A percentile compares a stretch with the other conserved stretches of the same genome.
Evolutionary conservation across 2,113 vertebrate species (phyloP).

Genomic region (Caretta caretta): DNA sequence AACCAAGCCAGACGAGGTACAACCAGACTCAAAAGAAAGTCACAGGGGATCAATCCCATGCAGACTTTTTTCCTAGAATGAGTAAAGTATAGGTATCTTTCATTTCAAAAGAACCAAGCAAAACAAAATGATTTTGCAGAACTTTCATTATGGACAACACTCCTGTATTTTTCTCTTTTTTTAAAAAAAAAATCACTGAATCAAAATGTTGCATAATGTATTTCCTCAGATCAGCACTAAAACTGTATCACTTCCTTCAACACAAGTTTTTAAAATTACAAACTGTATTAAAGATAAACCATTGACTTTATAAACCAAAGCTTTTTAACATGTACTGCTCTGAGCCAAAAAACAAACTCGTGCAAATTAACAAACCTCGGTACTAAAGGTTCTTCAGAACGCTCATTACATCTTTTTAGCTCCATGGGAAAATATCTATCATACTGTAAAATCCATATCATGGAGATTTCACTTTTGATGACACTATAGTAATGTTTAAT

Average conservation of each 20-base stretch:
- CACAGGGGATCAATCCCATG: fast-evolving
- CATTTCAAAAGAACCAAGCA: neutral
- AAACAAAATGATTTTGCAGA: neutral
- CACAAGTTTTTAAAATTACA: neutral
- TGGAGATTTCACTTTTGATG: neutral
- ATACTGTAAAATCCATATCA: neutral
- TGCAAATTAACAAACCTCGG: neutral
- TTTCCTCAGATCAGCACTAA: neutral
- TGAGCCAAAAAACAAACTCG: neutral
- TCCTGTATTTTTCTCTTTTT: neutral
- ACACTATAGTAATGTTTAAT: neutral
- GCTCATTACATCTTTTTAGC: neutral
- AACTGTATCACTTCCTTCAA: neutral
- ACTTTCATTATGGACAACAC: neutral
- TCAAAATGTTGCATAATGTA: neutral
- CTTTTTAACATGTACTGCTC: neutral
- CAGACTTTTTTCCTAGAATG: neutral
- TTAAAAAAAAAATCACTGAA: neutral
- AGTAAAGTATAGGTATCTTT: neutral
- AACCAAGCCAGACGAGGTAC: neutral
- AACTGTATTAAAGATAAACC: neutral
- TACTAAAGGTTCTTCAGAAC: neutral
- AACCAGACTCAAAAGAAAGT: neutral
- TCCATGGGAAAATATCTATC: neutral
- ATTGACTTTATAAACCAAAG: neutral